Base-by-base conservation (phyloP, 2,888 invertebrate species). In the Lycophotia porphyrea region DNA sequence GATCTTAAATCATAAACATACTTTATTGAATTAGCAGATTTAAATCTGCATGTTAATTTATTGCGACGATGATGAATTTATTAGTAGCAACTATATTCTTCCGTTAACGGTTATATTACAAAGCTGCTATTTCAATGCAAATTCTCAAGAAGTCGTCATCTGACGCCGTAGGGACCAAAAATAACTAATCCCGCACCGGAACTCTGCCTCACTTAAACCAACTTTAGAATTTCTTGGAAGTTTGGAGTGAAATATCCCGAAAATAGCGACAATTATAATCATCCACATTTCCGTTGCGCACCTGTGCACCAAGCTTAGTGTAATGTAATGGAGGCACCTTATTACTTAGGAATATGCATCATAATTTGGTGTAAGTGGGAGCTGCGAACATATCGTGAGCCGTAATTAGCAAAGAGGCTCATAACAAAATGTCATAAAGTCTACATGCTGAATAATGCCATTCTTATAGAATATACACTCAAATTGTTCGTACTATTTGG, bases 301-400 rank as follows among this genome's bases (percentile, higher is more conserved):
- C 71, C 67, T 76, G 71, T 65, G 44, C 11, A 39, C 60, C 21
- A 4, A 71, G 47, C 27, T 60, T 60, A 21, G 58, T 31, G 36
- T 61, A 58, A 60, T 67, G 27, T 79, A 72, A 81, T 77, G 63
- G 71, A 84, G 74, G 78, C 70, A 78, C 64, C 76, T 78, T 72
- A 74, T 83, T 80, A 81, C 80, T 76, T 82, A 72, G 69, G 77
- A 52, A 34, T 36, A 68, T 78, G 74, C 71, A 83, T 84, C 74
- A 82, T 87, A 84, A 88, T 83, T 80, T 80, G 52, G 69, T 81
- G 75, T 80, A 74, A 52, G 73, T 71, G 47, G 66, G 73, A 80
- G 74, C 74, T 75, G 76, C 66, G 76, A 81, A 81, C 76, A 85
- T 88, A 78, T 79, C 34, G 63, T 74, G 67, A 65, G 66, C 55